Evolutionary conservation across 2,888 invertebrate species (phyloP), one percentile per base, ranked within the genome.

Genomic region (Drosophila picticornis): DNA sequence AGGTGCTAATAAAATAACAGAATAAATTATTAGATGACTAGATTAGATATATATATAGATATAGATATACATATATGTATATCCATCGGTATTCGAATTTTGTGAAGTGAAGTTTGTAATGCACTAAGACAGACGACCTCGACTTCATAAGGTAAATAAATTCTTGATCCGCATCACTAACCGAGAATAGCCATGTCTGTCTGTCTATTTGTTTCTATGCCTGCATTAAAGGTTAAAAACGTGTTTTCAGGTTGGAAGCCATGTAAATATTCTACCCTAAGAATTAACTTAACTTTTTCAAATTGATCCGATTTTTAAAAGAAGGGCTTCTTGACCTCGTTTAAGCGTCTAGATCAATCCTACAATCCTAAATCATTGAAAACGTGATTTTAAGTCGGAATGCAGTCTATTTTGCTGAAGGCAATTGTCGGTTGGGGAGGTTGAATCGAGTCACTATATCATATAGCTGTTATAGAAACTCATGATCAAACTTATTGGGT

Each of bases 1-100:
- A 9, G 83, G 31, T 57, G 66, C 75, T 65, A 31, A 46, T 22
- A 52, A 29, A 16, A 22, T 13, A 57, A 25, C 19, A 29, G 9
- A 31, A 53, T 43, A 36, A 2, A 29, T 38, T 36, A 43, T 50
- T 19, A 19, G 2, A 27, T 27, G 7, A 2, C 16, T 40, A 4
- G 0, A 19, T 0, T 40, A n/a, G 10, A n/a, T n/a, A 1, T n/a
- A 40, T n/a, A 40, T n/a, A 10, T 40, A n/a, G n/a, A 1, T 38
- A 19, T 38, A 38, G 4, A 9, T 9, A 9, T 38, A 4, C 9
- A 4, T 38, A 9, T 9, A 40, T n/a, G 10, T n/a, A 1, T 19
- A 38, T 38, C 36, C 16, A 16, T 38, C n/a, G n/a, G 10, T 4
- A 10, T 40, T 40, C 40, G 10, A 40, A 40, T 10, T 2, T 40